Percentiles rank a stretch among this genome's conserved stretches.
Evolutionary conservation across 2,797 vertebrate genomes (phyloP).

Genomic region (Catharus ustulatus): DNA sequence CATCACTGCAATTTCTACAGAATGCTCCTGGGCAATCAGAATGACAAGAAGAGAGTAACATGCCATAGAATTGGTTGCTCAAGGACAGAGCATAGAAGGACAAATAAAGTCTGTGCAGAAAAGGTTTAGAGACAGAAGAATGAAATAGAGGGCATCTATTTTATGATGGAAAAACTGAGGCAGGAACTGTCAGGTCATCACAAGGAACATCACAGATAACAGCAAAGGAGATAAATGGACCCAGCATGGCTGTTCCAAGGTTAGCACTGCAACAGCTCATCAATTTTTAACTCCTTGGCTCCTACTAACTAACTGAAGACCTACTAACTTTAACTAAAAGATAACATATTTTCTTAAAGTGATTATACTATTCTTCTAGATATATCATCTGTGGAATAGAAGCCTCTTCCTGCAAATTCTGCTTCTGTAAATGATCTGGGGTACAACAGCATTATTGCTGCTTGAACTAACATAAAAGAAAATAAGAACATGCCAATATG

Average conservation of each 20-base stretch:
- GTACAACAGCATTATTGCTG: background rate
- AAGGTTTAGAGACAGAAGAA: background rate
- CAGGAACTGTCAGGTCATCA: constrained; percentile 7
- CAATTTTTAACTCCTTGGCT: constrained; percentile 20
- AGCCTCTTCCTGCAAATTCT: background rate
- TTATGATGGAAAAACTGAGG: background rate
- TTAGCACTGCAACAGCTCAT: background rate
- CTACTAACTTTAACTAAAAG: background rate
- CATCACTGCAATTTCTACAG: background rate
- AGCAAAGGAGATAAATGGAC: constrained; percentile 9
- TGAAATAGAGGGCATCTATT: background rate
- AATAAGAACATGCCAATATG: background rate
- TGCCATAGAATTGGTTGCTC: background rate
- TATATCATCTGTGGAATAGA: background rate
- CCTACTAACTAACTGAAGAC: background rate
- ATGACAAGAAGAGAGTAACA: background rate
- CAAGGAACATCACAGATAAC: constrained; percentile 2
- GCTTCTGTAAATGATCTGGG: background rate
- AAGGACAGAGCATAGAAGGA: background rate
- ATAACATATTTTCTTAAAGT: background rate
- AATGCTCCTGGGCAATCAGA: background rate
- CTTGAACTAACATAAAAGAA: background rate
- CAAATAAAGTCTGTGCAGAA: background rate
- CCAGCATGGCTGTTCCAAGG: background rate
- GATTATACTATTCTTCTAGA: background rate